A percentile compares a stretch with the other conserved stretches of the same genome.
phyloP scores from a whole-genome alignment of 2,113 vertebrate genomes.

The Anas platyrhynchos region DNA sequence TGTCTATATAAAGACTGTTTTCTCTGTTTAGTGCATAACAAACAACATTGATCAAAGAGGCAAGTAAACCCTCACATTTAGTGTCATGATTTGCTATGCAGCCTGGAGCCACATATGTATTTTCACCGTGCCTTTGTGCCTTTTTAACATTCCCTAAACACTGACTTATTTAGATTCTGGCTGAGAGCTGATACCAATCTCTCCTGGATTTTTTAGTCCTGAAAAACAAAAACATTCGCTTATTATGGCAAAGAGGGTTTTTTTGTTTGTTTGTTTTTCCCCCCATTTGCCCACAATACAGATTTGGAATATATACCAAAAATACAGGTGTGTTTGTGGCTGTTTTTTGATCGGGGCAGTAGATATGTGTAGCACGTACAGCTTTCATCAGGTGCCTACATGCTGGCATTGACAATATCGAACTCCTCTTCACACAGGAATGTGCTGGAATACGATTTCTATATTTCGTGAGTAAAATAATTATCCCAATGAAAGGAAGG shows the following conservation, averaged over 20 bases:
- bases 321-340: neutral
- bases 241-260: neutral
- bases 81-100: rapidly evolving
- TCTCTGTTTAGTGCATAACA: neutral
- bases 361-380: neutral
- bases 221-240: neutral
- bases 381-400: neutral
- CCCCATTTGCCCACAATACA: neutral
- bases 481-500: neutral
- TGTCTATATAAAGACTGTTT: neutral
- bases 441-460: neutral
- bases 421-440: neutral
- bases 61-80: neutral
- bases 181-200: neutral
- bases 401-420: neutral
- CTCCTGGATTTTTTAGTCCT: neutral
- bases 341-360: neutral
- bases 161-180: neutral
- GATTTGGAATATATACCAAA: neutral
- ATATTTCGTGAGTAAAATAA: neutral
- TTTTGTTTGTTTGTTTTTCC: neutral
- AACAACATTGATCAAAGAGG: neutral
- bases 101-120: neutral
- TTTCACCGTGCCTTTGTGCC: neutral
- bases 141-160: neutral